Conservation (phyloP, 2,797 vertebrate genomes). For the Adrianichthys oophorus region DNA sequence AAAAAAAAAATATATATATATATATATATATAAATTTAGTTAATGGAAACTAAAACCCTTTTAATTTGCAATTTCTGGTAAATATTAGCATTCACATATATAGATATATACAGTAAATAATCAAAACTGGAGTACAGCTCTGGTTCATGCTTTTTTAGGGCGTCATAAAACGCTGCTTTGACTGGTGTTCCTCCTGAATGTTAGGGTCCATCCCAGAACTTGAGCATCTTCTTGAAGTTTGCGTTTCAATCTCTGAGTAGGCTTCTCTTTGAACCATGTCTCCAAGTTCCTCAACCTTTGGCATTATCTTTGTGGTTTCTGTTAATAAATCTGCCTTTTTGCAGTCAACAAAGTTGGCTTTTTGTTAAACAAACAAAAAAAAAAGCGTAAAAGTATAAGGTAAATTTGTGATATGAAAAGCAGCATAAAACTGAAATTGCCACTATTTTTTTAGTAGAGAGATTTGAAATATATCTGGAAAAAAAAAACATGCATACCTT, state of each 20-base stretch:
- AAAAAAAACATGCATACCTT: conserved; percentile 36
- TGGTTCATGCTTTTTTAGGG: conserved; percentile 26
- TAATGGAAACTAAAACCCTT: too few species aligned
- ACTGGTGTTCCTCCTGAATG: conserved; percentile 3
- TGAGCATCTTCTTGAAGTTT: conserved; percentile 12
- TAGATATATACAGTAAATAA: too few species aligned
- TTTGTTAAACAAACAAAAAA: not conserved
- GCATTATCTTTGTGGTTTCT: not conserved
- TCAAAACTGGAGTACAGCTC: fast-evolving
- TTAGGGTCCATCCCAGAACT: not conserved
- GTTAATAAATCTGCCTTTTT: conserved; percentile 3
- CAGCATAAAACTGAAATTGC: too few species aligned
- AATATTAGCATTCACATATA: too few species aligned
- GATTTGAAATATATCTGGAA: too few species aligned
- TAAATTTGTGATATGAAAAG: too few species aligned
- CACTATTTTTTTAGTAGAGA: too few species aligned
- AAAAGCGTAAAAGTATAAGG: too few species aligned
- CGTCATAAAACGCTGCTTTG: conserved; percentile 62
- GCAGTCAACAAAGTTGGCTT: conserved; percentile 50
- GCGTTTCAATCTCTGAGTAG: fast-evolving
- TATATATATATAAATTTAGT: too few species aligned
- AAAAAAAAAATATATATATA: too few species aligned
- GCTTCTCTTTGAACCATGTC: conserved; percentile 30
- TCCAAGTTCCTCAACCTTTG: conserved; percentile 34
- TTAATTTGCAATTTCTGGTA: too few species aligned